Percentiles rank a stretch among this genome's conserved stretches.
Evolutionary conservation across 2,113 vertebrate genomes (phyloP).

Genomic region (Hyaena hyaena): DNA sequence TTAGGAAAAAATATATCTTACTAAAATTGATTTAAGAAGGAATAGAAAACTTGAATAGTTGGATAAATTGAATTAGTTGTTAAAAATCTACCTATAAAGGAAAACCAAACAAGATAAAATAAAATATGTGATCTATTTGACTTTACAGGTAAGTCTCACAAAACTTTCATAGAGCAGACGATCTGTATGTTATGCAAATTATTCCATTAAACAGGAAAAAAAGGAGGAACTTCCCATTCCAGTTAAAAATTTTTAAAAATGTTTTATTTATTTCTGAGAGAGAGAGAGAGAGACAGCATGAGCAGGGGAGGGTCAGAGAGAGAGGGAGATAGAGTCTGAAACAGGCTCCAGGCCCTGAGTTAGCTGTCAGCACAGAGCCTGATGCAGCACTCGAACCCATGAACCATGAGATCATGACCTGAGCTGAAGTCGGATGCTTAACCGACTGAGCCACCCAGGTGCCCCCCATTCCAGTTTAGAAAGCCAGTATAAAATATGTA

Average conservation of each 20-base stretch:
- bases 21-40: constrained; percentile 3
- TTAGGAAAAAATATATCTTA: not conserved
- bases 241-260: not conserved
- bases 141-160: not conserved
- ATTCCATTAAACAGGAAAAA: not conserved
- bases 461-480: not conserved
- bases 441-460: no score
- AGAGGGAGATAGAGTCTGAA: no score
- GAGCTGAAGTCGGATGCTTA: no score
- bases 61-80: not conserved
- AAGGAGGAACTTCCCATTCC: not conserved
- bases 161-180: not conserved
- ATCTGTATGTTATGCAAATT: not conserved
- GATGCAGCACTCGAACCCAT: no score
- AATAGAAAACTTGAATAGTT: not conserved
- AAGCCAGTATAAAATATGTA: not conserved
- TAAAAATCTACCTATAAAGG: not conserved
- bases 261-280: no score
- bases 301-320: no score
- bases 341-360: no score
- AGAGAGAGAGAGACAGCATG: no score
- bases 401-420: no score
- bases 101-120: not conserved
- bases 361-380: no score
- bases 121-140: not conserved